A percentile compares a stretch with the other conserved stretches of the same genome.
These are phyloP conservation scores for Cataglyphis rosenhaueri DNA, from an alignment of 2,888 invertebrate genomes.

Conservation along the genomic window DNA sequence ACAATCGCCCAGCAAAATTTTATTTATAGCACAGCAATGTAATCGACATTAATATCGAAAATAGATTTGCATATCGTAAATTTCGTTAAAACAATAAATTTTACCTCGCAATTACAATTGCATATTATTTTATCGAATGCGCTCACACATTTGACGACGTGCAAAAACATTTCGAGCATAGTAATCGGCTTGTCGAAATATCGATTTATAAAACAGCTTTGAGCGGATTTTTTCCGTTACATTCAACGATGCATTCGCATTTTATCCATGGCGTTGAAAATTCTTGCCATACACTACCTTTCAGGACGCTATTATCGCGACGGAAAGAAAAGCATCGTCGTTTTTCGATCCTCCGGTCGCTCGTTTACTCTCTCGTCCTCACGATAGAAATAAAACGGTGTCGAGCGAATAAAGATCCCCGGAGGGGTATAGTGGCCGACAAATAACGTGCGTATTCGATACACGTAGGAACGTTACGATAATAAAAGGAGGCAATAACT, in stretches of 20 bases:
- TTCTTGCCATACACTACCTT: conserved; percentile 17
- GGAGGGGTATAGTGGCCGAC: conserved; percentile 24
- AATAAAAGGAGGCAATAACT: conserved; percentile 76
- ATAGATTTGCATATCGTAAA: conserved; percentile 51
- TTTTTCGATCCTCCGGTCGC: conserved; percentile 4
- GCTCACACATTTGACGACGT: conserved; percentile 12
- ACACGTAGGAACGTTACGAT: conserved; percentile 74
- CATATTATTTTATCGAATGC: conserved; percentile 37
- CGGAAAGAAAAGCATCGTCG: conserved; percentile 1
- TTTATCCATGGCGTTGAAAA: conserved; percentile 19
- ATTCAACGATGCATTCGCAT: conserved; percentile 19
- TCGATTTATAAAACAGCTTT: conserved; percentile 20
- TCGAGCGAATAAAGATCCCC: conserved; percentile 60
- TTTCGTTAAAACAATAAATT: conserved; percentile 45
- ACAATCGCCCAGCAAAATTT: conserved; percentile 27
- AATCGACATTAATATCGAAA: conserved; percentile 47
- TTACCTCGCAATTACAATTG: conserved; percentile 29
- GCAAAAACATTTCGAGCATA: neutral
- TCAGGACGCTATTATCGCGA: neutral
- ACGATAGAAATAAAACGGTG: conserved; percentile 28
- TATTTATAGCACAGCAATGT: conserved; percentile 25
- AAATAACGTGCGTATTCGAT: conserved; percentile 75
- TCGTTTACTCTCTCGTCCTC: conserved; percentile 10
- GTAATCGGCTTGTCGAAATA: neutral
- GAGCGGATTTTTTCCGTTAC: conserved; percentile 22